Conservation (phyloP, 2,797 vertebrate genomes). For the Scyliorhinus canicula region DNA sequence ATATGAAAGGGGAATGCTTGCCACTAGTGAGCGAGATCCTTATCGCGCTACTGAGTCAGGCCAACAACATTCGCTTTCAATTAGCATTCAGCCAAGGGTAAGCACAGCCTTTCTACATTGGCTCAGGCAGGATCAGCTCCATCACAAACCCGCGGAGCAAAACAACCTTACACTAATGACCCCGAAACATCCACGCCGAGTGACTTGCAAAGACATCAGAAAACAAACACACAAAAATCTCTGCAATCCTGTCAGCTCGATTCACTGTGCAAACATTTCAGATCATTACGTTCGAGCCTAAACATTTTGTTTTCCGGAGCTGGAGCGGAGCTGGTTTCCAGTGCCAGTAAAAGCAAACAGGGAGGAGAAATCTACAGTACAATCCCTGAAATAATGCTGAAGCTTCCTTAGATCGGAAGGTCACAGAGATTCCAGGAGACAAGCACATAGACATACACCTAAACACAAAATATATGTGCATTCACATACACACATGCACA, state of each 20-base stretch:
- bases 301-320: not conserved
- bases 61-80: not conserved
- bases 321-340: not conserved
- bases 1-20: not conserved
- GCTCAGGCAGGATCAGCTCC: not conserved
- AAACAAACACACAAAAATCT: not conserved
- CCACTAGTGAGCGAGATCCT: too few species aligned
- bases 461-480: not conserved
- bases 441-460: not conserved
- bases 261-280: not conserved
- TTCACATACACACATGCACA: conserved; percentile 29
- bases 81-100: not conserved
- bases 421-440: not conserved
- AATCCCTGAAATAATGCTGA: conserved; percentile 43
- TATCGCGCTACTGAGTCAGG: not conserved
- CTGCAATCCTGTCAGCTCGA: not conserved
- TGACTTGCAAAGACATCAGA: not conserved
- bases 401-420: conserved; percentile 39
- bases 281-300: not conserved
- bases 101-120: not conserved
- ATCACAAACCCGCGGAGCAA: not conserved
- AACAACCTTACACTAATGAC: not conserved
- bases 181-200: not conserved
- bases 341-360: conserved; percentile 40
- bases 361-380: conserved; percentile 42